Percentiles rank a stretch among this genome's conserved stretches.
These are phyloP conservation scores for Archilochus colubris DNA, from an alignment of 2,113 vertebrate genomes.

Conservation along the genomic window DNA sequence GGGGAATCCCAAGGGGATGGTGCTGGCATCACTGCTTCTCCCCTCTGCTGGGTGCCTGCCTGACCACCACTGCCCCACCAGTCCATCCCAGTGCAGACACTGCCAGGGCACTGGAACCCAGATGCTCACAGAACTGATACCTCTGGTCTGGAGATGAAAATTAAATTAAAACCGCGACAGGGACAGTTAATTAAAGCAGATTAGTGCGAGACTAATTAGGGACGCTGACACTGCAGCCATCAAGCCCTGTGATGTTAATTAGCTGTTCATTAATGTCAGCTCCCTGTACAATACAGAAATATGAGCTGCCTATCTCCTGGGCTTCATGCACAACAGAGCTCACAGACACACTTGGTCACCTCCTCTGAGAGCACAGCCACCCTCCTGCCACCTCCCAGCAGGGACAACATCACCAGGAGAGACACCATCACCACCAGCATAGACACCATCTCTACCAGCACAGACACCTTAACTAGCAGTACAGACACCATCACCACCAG, in stretches of 20 bases:
- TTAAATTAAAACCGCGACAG: slow-evolving; percentile 82
- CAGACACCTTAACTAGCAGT: too few species aligned
- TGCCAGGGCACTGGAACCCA: background rate
- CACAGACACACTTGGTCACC: background rate
- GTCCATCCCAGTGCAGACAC: background rate
- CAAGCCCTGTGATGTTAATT: slow-evolving; percentile 81
- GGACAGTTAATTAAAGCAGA: slow-evolving; percentile 86
- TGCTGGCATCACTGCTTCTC: background rate
- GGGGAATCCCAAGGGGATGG: background rate
- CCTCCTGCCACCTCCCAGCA: background rate
- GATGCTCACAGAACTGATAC: slow-evolving; percentile 48
- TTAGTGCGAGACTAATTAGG: slow-evolving; percentile 82
- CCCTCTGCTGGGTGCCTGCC: background rate
- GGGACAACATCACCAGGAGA: background rate
- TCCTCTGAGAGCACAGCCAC: background rate
- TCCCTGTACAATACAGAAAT: slow-evolving; percentile 74
- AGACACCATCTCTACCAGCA: background rate
- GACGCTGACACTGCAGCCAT: slow-evolving; percentile 80
- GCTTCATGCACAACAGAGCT: slow-evolving; percentile 12
- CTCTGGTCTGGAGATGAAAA: slow-evolving; percentile 72
- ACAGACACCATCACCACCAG: too few species aligned
- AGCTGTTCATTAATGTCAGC: slow-evolving; percentile 81
- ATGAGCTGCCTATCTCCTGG: slow-evolving; percentile 53
- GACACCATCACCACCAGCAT: too few species aligned
- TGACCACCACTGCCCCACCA: background rate